A percentile compares a stretch with the other conserved stretches of the same genome.
These are phyloP conservation scores for Solea senegalensis DNA, from an alignment of 2,113 vertebrate genomes.

Conservation along the genomic window DNA sequence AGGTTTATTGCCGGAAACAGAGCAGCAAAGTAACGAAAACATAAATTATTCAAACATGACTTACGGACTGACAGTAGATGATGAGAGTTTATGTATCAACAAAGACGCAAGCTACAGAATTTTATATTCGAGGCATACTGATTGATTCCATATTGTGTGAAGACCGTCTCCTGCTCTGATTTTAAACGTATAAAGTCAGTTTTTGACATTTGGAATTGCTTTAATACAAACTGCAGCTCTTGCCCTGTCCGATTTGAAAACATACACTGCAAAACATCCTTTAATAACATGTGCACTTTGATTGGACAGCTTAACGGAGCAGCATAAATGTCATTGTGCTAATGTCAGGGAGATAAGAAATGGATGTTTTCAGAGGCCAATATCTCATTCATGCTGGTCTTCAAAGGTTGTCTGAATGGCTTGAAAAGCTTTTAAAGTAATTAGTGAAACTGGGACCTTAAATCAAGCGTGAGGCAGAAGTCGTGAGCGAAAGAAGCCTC, in stretches of 20 bases:
- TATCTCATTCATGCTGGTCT: neutral
- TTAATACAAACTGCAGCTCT: neutral
- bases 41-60: slow-evolving; percentile 9
- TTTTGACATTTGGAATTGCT: neutral
- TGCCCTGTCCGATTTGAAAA: neutral
- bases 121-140: neutral
- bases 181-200: neutral
- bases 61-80: neutral
- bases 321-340: neutral
- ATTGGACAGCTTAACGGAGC: neutral
- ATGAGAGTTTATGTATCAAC: neutral
- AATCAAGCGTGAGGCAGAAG: too few relatives aligned
- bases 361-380: neutral
- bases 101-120: neutral
- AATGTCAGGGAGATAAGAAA: slow-evolving; percentile 11
- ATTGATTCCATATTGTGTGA: too few relatives aligned
- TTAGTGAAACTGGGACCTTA: slow-evolving; percentile 16
- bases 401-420: slow-evolving; percentile 1
- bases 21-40: neutral
- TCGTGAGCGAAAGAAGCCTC: neutral
- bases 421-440: slow-evolving; percentile 29
- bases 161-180: too few relatives aligned
- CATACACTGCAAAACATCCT: neutral
- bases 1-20: neutral
- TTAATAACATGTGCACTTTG: neutral